Evolutionary conservation across 2,888 invertebrate genomes (phyloP).

Genomic region (Xylota segnis): DNA sequence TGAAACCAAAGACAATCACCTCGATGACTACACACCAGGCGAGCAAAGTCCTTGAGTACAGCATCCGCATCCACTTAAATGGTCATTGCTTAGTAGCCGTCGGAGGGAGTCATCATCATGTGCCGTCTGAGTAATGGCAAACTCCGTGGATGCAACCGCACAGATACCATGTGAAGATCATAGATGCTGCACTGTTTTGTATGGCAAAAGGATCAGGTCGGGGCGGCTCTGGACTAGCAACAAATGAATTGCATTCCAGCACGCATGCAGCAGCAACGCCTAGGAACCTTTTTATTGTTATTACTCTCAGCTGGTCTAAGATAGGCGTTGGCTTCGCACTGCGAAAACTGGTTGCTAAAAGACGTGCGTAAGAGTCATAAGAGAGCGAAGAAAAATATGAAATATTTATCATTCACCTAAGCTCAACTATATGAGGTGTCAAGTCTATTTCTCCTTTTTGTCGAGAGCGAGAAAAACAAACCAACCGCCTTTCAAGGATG

Average conservation of each 20-base stretch:
- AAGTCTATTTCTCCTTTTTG: not conserved
- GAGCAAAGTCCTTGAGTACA: constrained; percentile 32
- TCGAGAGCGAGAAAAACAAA: not conserved
- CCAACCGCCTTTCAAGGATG: not conserved
- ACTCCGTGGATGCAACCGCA: constrained; percentile 1
- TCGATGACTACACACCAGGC: constrained; percentile 11
- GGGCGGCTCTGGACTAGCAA: not conserved
- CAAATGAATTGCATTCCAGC: constrained; percentile 21
- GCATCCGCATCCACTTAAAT: constrained; percentile 40
- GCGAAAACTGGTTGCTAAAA: constrained; percentile 17
- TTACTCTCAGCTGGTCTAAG: not conserved
- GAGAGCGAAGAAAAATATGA: not conserved
- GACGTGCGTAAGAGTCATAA: constrained; percentile 6
- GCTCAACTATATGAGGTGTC: not conserved
- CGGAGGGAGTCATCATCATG: not conserved
- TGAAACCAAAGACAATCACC: not conserved
- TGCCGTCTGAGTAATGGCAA: not conserved
- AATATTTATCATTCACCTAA: not conserved
- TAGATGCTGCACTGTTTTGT: not conserved
- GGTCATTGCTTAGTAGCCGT: constrained; percentile 23
- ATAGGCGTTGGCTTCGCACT: constrained; percentile 25
- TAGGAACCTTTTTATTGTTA: not conserved
- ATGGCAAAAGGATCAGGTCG: not conserved
- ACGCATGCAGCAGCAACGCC: constrained; percentile 1
- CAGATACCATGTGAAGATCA: not conserved